phyloP scores from a whole-genome alignment of 2,113 vertebrate species.

The Caranx ignobilis region DNA sequence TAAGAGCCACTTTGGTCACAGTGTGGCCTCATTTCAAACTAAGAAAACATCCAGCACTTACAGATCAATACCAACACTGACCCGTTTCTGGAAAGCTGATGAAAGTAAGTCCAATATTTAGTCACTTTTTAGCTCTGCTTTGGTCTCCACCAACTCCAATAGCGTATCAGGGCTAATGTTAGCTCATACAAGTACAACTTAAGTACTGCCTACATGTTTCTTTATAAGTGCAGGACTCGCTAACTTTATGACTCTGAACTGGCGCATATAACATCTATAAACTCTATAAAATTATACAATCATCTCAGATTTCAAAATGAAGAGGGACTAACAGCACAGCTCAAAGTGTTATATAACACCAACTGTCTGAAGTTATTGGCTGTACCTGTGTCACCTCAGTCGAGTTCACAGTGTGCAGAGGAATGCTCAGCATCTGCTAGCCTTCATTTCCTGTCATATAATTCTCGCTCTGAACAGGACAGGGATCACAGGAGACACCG shows the following conservation, averaged over 20 bases:
- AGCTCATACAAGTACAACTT: neutral
- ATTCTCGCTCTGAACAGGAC: conserved; percentile 49
- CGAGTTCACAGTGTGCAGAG: conserved; percentile 41
- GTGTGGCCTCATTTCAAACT: neutral
- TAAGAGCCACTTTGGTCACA: neutral
- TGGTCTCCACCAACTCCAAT: neutral
- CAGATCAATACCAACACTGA: neutral
- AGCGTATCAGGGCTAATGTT: neutral
- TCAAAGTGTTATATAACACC: neutral
- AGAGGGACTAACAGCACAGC: neutral
- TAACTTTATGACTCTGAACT: neutral
- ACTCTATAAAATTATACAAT: neutral
- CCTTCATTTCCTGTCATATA: conserved; percentile 48
- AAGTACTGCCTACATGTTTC: neutral
- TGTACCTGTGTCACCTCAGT: conserved; percentile 29
- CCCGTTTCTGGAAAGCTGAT: too few species aligned
- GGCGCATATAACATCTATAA: neutral
- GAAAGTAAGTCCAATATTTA: neutral
- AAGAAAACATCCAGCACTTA: neutral
- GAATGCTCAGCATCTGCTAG: conserved; percentile 64
- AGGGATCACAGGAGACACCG: conserved; percentile 70
- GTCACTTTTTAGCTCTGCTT: neutral
- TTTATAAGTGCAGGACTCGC: neutral
- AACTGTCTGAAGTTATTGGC: neutral
- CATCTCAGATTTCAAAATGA: neutral